Conservation (phyloP, 2,888 invertebrate genomes). For the Hemithea aestivaria region DNA sequence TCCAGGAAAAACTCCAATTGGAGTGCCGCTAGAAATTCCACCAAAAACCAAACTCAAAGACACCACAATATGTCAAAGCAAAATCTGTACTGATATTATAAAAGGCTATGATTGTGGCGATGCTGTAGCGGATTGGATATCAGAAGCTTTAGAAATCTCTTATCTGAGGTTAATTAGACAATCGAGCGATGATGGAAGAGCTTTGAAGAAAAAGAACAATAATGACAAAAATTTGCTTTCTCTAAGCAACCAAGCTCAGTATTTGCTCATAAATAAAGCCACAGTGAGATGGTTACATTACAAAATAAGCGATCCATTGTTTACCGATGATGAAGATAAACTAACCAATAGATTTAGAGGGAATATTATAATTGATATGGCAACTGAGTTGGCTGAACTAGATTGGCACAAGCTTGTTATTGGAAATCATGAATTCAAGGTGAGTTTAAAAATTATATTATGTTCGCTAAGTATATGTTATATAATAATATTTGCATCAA, state of each 20-base stretch:
- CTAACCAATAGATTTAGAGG: constrained; percentile 90
- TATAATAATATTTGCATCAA: too few species aligned
- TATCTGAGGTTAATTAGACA: constrained; percentile 86
- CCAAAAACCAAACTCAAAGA: constrained; percentile 37
- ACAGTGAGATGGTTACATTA: constrained; percentile 86
- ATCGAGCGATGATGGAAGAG: constrained; percentile 53
- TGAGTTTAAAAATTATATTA: constrained; percentile 41
- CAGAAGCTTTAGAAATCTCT: constrained; percentile 82
- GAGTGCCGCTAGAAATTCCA: constrained; percentile 69
- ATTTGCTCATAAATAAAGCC: constrained; percentile 87
- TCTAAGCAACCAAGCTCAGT: constrained; percentile 91
- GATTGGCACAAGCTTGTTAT: constrained; percentile 83
- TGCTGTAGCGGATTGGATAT: constrained; percentile 89
- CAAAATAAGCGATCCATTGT: constrained; percentile 76
- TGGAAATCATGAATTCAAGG: constrained; percentile 82
- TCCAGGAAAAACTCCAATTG: constrained; percentile 74
- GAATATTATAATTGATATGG: constrained; percentile 90
- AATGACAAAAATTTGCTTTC: constrained; percentile 62
- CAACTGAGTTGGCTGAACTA: constrained; percentile 87
- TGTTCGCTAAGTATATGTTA: too few species aligned
- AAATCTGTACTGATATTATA: constrained; percentile 91
- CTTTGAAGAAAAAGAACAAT: constrained; percentile 49
- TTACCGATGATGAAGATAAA: constrained; percentile 74
- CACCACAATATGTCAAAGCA: constrained; percentile 83
- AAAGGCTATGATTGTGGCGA: constrained; percentile 92